Conservation (phyloP, 2,113 vertebrate species). For the Cavia aperea region DNA sequence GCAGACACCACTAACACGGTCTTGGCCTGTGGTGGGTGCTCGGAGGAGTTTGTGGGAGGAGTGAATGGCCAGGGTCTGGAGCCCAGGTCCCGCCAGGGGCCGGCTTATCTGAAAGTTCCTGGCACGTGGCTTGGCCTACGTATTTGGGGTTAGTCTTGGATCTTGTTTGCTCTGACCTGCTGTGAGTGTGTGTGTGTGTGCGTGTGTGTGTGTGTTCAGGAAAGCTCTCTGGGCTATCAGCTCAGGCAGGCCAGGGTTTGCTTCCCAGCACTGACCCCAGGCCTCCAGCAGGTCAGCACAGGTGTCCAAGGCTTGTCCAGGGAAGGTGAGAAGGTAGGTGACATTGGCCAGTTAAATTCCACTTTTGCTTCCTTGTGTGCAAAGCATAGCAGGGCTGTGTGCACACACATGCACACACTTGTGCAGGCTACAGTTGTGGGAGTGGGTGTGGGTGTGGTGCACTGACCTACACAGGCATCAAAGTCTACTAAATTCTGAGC, state of each 20-base stretch:
- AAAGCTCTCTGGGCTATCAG: neutral
- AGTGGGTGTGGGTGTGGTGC: too few species aligned
- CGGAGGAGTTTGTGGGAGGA: neutral
- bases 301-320: neutral
- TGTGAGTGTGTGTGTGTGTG: neutral
- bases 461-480: neutral
- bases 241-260: neutral
- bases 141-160: neutral
- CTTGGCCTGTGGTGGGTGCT: neutral
- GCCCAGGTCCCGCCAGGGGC: neutral
- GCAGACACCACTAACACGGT: neutral
- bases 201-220: neutral
- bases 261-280: neutral
- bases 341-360: neutral
- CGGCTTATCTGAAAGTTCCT: neutral
- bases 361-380: neutral
- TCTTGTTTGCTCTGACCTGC: neutral
- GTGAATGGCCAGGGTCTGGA: neutral
- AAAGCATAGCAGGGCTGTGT: neutral
- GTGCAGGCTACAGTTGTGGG: neutral
- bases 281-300: neutral
- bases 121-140: neutral
- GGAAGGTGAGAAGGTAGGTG: neutral
- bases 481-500: neutral
- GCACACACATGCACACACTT: fast-evolving